These are phyloP conservation scores for Pseudopleuronectes americanus DNA, from an alignment of 2,797 vertebrate genomes.

Conservation along the genomic window DNA sequence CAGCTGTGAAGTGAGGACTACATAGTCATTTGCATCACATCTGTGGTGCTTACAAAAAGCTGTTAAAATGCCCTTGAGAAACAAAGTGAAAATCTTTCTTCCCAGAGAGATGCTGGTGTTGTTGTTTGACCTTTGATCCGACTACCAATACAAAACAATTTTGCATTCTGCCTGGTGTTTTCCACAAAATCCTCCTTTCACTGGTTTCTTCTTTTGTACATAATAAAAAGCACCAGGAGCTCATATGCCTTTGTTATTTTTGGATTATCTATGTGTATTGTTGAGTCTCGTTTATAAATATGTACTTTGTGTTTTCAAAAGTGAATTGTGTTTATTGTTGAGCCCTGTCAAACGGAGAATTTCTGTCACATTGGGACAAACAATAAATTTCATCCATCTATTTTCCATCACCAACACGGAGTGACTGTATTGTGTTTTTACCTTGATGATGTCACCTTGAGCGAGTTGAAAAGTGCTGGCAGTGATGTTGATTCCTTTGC, in stretches of 20 bases:
- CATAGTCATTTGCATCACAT: constrained; percentile 56
- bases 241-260: not conserved
- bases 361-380: too few species aligned
- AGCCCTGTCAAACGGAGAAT: not conserved
- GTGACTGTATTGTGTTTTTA: constrained; percentile 66
- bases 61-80: constrained; percentile 53
- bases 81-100: constrained; percentile 40
- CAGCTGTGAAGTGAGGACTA: constrained; percentile 49
- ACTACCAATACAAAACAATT: constrained; percentile 33
- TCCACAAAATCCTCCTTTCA: constrained; percentile 1
- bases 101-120: constrained; percentile 15
- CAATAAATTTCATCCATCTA: too few species aligned
- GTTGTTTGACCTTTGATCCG: constrained; percentile 43
- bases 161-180: constrained; percentile 20
- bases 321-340: too few species aligned
- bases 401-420: constrained; percentile 12
- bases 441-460: constrained; percentile 96
- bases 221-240: constrained; percentile 18
- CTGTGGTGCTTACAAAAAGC: constrained; percentile 37
- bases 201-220: not conserved
- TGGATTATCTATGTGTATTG: not conserved
- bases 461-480: constrained; percentile 93
- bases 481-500: constrained; percentile 96
- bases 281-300: too few species aligned
- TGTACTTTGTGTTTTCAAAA: too few species aligned